Evolutionary conservation across 53 echinoderm and acorn worm genomes (phyloP).

Genomic region (Luidia sarsii): DNA sequence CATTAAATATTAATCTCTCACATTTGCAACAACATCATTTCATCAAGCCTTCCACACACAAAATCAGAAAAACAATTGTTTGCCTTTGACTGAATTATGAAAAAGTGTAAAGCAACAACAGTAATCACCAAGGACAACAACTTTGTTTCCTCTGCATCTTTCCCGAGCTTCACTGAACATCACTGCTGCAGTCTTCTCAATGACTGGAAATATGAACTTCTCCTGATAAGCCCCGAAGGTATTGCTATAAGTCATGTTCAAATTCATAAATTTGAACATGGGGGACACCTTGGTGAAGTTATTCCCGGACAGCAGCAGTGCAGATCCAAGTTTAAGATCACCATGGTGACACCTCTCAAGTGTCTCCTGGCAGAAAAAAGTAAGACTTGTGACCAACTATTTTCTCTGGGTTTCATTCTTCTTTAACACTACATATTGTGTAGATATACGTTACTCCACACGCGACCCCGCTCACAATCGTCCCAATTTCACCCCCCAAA

Average conservation of each 20-base stretch:
- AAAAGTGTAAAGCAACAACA: too few species aligned
- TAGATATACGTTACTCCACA: too few species aligned
- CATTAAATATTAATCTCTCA: too few species aligned
- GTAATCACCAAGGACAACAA: not conserved
- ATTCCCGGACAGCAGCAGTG: slow-evolving; percentile 10
- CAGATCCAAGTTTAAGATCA: not conserved
- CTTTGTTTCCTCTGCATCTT: not conserved
- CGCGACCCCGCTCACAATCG: too few species aligned
- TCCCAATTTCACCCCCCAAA: too few species aligned
- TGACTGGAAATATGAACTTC: not conserved
- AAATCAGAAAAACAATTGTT: not conserved
- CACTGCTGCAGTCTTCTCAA: not conserved
- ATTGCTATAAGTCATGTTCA: too few species aligned
- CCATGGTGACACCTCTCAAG: not conserved
- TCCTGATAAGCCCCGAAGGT: too few species aligned
- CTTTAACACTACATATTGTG: too few species aligned
- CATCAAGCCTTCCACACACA: not conserved
- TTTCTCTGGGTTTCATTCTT: too few species aligned
- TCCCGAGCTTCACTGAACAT: not conserved
- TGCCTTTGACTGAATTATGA: too few species aligned
- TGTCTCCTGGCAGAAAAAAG: slow-evolving; percentile 8
- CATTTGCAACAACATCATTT: not conserved
- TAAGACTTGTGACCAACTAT: not conserved
- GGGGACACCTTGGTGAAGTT: not conserved
- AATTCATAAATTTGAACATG: not conserved